phyloP scores from a whole-genome alignment of 1,140 invertebrate genomes.

The Phthorimaea operculella region DNA sequence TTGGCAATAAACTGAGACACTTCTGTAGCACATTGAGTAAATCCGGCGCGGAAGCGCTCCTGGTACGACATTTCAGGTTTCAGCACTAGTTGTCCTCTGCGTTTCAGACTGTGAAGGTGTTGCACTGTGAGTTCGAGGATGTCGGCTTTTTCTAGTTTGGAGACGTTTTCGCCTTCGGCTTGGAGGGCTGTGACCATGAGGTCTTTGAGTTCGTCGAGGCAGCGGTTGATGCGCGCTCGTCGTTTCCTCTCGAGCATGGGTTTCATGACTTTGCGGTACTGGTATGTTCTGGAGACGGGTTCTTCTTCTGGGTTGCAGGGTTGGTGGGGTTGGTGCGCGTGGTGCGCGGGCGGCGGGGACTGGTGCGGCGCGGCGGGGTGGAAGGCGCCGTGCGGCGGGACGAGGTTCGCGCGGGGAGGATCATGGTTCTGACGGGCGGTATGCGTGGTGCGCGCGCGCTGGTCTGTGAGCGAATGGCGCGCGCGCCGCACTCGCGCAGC shows the following conservation, averaged over 20 bases:
- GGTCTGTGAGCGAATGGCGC: slow-evolving; percentile 57
- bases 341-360: slow-evolving; percentile 45
- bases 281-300: slow-evolving; percentile 86
- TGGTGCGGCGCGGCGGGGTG: slow-evolving; percentile 30
- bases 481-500: slow-evolving; percentile 45
- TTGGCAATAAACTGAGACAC: slow-evolving; percentile 78
- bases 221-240: slow-evolving; percentile 92
- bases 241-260: slow-evolving; percentile 94
- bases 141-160: slow-evolving; percentile 96
- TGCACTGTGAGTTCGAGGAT: slow-evolving; percentile 94
- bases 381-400: slow-evolving; percentile 61
- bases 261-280: slow-evolving; percentile 94
- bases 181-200: slow-evolving; percentile 89
- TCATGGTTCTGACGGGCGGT: slow-evolving; percentile 34
- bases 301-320: slow-evolving; percentile 69
- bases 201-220: slow-evolving; percentile 91
- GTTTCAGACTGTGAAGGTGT: slow-evolving; percentile 80
- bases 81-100: slow-evolving; percentile 74
- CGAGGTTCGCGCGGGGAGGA: slow-evolving; percentile 53
- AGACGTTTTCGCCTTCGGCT: slow-evolving; percentile 89
- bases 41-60: slow-evolving; percentile 85
- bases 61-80: slow-evolving; percentile 77
- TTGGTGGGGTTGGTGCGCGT: slow-evolving; percentile 31
- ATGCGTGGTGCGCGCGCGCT: slow-evolving; percentile 45
- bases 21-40: slow-evolving; percentile 92